Conservation (phyloP, 2,113 vertebrate species). For the Polyodon spathula region DNA sequence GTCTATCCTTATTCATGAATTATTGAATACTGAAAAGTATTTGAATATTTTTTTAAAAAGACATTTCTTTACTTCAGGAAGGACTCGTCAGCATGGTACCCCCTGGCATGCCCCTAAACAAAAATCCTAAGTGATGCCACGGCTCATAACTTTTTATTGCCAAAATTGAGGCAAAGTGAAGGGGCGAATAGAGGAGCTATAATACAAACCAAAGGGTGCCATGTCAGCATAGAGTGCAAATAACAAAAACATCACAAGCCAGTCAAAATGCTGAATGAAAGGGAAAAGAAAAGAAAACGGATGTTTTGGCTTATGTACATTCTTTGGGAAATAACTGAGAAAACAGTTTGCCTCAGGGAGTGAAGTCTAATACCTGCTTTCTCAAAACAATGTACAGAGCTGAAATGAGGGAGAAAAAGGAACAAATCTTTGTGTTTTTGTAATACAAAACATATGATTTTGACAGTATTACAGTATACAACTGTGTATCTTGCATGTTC, state of each 20-base stretch:
- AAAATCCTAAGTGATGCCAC: too few species aligned
- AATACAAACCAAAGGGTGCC: background rate
- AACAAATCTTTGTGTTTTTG: too few species aligned
- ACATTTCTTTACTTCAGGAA: too few species aligned
- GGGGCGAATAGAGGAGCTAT: background rate
- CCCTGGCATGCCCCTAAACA: too few species aligned
- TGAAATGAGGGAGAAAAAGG: background rate
- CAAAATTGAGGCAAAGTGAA: background rate
- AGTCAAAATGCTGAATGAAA: background rate
- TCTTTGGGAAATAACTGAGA: background rate
- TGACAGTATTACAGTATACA: too few species aligned
- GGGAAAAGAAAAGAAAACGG: background rate
- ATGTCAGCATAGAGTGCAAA: background rate
- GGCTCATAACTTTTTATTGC: too few species aligned
- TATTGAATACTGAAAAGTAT: too few species aligned
- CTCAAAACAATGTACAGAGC: background rate
- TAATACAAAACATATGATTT: too few species aligned
- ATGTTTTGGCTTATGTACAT: background rate
- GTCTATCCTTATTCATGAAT: too few species aligned
- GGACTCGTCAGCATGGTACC: too few species aligned
- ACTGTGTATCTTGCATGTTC: too few species aligned
- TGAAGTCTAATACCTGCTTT: background rate
- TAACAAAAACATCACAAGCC: background rate
- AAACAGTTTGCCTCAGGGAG: background rate
- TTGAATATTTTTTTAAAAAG: too few species aligned